Conservation (phyloP, 2,113 vertebrate species). For the Lates calcarifer region DNA sequence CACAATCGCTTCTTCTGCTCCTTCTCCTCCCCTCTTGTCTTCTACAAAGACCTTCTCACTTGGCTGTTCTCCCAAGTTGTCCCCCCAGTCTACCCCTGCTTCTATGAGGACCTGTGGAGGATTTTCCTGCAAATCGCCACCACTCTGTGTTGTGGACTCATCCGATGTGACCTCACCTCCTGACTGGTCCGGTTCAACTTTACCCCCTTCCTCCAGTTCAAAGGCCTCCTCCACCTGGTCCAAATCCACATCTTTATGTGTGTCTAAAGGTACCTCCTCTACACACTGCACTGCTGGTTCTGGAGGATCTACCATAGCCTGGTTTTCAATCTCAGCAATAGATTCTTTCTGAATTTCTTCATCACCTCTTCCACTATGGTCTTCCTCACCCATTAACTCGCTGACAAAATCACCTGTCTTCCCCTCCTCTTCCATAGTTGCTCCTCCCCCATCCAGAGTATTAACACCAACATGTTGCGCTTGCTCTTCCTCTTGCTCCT, state of each 20-base stretch:
- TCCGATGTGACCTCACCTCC: not conserved
- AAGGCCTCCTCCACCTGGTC: slow-evolving; percentile 34
- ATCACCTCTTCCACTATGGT: slow-evolving; percentile 2
- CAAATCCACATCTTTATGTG: slow-evolving; percentile 7
- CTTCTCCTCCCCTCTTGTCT: not conserved
- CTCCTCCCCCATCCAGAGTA: slow-evolving; percentile 10
- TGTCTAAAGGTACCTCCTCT: not conserved
- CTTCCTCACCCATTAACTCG: slow-evolving; percentile 27
- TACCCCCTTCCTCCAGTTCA: not conserved
- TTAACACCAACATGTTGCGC: slow-evolving; percentile 26
- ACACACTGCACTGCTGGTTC: not conserved
- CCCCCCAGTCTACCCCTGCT: not conserved
- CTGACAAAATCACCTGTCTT: not conserved
- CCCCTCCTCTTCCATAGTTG: not conserved
- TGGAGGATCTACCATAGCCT: not conserved
- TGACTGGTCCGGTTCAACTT: not conserved
- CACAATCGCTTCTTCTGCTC: not conserved
- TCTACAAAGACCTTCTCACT: not conserved
- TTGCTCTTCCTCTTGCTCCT: slow-evolving; percentile 32
- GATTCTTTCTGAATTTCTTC: slow-evolving; percentile 28
- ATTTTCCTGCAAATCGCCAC: slow-evolving; percentile 16
- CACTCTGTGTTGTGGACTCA: not conserved
- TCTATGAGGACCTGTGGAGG: not conserved
- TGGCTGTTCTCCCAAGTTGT: not conserved
- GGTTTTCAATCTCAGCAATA: not conserved